Conservation (phyloP, 2,888 invertebrate genomes). For the Chaetogeoica ovagalla region DNA sequence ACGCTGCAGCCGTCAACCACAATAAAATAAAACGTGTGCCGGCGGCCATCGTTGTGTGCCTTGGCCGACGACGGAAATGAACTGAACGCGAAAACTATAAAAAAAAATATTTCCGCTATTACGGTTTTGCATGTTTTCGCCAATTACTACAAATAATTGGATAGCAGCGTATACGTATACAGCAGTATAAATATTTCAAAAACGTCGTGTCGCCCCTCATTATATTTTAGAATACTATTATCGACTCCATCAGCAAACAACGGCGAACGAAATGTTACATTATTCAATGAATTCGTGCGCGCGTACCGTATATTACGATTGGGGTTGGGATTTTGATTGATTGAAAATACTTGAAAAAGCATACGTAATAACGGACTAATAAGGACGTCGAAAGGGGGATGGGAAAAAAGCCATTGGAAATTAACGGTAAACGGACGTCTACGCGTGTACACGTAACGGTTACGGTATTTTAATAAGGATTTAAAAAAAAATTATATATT, state of each 20-base stretch:
- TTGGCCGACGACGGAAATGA: background rate
- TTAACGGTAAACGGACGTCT: background rate
- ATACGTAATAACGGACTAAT: background rate
- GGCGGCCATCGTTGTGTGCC: background rate
- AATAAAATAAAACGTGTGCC: background rate
- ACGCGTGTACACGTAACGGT: too few species aligned
- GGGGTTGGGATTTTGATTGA: background rate
- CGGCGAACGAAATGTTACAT: background rate
- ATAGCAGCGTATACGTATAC: background rate
- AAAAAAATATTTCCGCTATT: background rate
- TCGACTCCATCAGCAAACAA: too few species aligned
- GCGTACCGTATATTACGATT: background rate
- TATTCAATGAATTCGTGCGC: constrained; percentile 8
- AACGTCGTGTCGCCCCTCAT: background rate
- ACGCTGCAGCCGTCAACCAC: background rate
- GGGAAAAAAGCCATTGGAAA: background rate
- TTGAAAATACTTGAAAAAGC: constrained; percentile 42
- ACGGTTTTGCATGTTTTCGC: constrained; percentile 1
- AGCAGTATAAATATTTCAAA: too few species aligned
- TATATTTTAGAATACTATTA: background rate
- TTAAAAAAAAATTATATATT: too few species aligned
- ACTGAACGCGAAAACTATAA: background rate
- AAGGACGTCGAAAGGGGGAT: background rate
- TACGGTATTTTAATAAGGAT: too few species aligned
- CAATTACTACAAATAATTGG: constrained; percentile 50